Evolutionary conservation across 2,888 invertebrate species (phyloP), one percentile per base, ranked within the genome.

Genomic region (Hemaris fuciformis): DNA sequence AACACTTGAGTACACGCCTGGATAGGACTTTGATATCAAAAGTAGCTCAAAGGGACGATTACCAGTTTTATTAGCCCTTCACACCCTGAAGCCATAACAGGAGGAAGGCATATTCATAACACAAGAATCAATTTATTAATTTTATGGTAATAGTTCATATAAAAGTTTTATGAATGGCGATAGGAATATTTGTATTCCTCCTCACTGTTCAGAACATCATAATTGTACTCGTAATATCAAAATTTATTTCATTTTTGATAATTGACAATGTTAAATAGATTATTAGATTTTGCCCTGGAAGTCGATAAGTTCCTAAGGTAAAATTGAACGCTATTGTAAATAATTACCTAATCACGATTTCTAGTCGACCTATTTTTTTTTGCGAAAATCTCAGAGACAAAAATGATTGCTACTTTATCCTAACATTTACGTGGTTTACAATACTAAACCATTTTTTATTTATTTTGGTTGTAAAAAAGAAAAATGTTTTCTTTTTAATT

Each of bases 11-110:
- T 60, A 41, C 60, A 38, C 10, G 20, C 10, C 60, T 60, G 60
- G 34, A 27, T 13, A 2, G 18, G 18, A 13, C 34, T 38, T 45
- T 46, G 57, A 23, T 43, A 20, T 27, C 70, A 67, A 63, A 66
- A 70, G 68, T 57, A 45, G 71, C 75, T 67, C 59, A 62, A 66
- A 71, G 74, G 60, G 66, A 71, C 64, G 69, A 71, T 77, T 71
- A 57, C 23, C 67, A 59, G 57, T 60, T 58, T 63, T 65, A 60
- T 61, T 66, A 66, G 69, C 56, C 58, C 62, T 66, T 66, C 61
- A 60, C 65, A 65, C 61, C 64, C 64, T 57, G 60, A 57, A 65
- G 65, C 66, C 60, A 59, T 71, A 63, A 46, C 20, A 10, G 18
- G 69, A 66, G 66, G 64, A 66, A 70, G 61, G 74, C 74, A 63